Conservation (phyloP, 2,888 invertebrate species). For the Lymantria monacha region DNA sequence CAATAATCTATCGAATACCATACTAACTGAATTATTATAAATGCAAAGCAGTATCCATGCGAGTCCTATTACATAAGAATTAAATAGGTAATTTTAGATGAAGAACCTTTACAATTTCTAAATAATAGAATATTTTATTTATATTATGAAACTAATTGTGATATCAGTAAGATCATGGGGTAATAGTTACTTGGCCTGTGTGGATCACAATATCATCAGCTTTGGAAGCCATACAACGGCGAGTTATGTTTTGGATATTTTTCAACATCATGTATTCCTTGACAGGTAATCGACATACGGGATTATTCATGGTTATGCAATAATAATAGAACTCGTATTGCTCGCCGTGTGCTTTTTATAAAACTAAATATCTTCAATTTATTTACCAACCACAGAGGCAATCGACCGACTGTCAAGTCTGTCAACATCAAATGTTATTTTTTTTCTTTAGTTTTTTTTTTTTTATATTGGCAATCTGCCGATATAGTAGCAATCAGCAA, state of each 20-base stretch:
- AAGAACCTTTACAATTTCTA: neutral
- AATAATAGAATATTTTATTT: neutral
- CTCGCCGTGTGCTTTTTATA: neutral
- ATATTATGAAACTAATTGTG: neutral
- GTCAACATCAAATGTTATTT: too few species aligned
- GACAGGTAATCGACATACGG: conserved; percentile 23
- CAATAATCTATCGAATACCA: too few species aligned
- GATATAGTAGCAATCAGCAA: too few species aligned
- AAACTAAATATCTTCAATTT: neutral
- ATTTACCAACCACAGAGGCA: neutral
- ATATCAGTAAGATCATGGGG: neutral
- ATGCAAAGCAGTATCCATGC: too few species aligned
- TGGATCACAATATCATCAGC: conserved; percentile 58
- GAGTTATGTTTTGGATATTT: conserved; percentile 22
- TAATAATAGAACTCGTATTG: neutral
- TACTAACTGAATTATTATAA: too few species aligned
- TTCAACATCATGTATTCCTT: conserved; percentile 25
- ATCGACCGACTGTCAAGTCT: too few species aligned
- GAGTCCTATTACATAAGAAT: neutral
- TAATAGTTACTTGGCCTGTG: conserved; percentile 61
- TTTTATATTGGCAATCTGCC: too few species aligned
- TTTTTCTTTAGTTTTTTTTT: too few species aligned
- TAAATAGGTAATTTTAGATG: neutral
- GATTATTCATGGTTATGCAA: conserved; percentile 31
- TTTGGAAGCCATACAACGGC: conserved; percentile 51